Evolutionary conservation across 2,113 vertebrate species (phyloP).

Genomic region (Piprites chloris): DNA sequence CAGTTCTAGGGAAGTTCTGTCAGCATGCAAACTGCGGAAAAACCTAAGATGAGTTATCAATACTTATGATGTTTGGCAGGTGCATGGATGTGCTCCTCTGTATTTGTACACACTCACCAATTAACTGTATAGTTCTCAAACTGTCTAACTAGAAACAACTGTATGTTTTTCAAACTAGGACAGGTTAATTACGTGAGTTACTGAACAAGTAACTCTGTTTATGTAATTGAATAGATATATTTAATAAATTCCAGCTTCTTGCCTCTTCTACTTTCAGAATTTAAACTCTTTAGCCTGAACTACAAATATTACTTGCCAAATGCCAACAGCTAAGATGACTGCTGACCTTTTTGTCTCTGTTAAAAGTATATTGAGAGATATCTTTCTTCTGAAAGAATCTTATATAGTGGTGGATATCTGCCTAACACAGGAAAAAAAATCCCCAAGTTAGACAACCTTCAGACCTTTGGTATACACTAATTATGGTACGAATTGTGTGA

Average conservation of each 20-base stretch:
- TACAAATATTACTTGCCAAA: neutral
- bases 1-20: neutral
- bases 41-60: neutral
- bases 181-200: neutral
- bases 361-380: neutral
- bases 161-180: neutral
- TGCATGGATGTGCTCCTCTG: accelerated
- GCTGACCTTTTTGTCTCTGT: neutral
- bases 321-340: neutral
- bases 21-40: neutral
- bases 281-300: neutral
- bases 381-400: neutral
- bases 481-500: constrained; percentile 55
- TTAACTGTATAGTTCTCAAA: neutral
- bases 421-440: neutral
- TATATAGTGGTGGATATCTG: neutral
- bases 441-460: neutral
- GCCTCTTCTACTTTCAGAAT: neutral
- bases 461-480: constrained; percentile 35
- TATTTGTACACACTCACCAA: neutral
- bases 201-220: neutral
- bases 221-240: neutral
- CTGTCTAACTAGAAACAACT: neutral
- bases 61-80: neutral
- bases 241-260: neutral